These are phyloP conservation scores for Apodemia zela DNA, from an alignment of 2,888 invertebrate species.

Conservation along the genomic window DNA sequence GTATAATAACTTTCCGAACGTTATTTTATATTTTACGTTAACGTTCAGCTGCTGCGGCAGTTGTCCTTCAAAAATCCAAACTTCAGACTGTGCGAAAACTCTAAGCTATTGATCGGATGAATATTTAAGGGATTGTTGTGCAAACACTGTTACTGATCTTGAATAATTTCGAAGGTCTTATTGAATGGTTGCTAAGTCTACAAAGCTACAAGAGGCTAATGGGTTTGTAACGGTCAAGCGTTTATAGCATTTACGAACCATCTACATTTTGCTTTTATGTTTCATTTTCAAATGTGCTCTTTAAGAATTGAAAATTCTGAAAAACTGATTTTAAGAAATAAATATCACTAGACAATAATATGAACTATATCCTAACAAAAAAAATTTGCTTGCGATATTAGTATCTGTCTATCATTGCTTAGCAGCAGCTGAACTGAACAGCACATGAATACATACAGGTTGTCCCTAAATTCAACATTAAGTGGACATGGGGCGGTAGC, in stretches of 20 bases:
- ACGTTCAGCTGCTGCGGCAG: conserved; percentile 54
- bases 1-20: conserved; percentile 5
- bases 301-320: too few relatives aligned
- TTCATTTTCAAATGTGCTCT: too few relatives aligned
- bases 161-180: conserved; percentile 34
- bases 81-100: conserved; percentile 30
- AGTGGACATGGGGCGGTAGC: too few relatives aligned
- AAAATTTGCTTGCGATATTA: too few relatives aligned
- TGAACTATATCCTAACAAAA: too few relatives aligned
- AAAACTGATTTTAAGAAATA: too few relatives aligned
- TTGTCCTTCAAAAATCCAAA: conserved; percentile 27
- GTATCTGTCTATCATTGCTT: too few relatives aligned
- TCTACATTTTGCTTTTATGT: not conserved
- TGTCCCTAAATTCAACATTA: too few relatives aligned
- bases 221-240: conserved; percentile 7
- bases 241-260: not conserved
- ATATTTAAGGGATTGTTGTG: conserved; percentile 33
- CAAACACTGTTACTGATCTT: conserved; percentile 31
- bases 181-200: not conserved
- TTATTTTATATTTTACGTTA: conserved; percentile 53
- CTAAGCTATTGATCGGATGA: conserved; percentile 43
- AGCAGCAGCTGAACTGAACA: too few relatives aligned
- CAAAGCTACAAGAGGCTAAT: not conserved
- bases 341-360: too few relatives aligned
- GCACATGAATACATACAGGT: too few relatives aligned